Base-by-base conservation (phyloP, 2,113 vertebrate genomes). In the Excalfactoria chinensis region DNA sequence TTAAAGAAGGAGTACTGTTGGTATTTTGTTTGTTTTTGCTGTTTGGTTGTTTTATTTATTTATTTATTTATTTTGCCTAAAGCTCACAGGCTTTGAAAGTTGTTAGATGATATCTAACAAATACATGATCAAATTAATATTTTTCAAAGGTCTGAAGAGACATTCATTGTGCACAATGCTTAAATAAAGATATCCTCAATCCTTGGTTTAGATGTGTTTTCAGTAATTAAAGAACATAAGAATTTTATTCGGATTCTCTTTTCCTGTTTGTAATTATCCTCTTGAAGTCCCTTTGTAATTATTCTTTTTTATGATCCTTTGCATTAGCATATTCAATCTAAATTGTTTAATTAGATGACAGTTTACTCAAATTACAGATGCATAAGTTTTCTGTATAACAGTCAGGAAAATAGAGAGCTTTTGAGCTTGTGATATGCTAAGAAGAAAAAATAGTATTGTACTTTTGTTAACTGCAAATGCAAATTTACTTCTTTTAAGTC, bases 301-400 rank as follows among this genome's bases (percentile, higher is more conserved):
- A 92, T 95, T 96, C 70, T 89, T 95, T 94, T 95, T 48, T 40
- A 88, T 91, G 60, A 93, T 93, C 78, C 79, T 95, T 86, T 92
- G 49, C 59, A 97, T 97, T 97, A 95, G 92, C 95, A 97, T 95
- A 97, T 96, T 97, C 93, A 97, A 96, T 96, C 91, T 96, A 97
- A 96, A 96, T 95, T 94, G 72, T 95, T 97, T 97, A 97, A 96
- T 97, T 97, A 95, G 93, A 81, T 88, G 70, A 95, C 93, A 83
- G 86, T 95, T 97, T 96, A 91, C 89, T 96, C 94, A 95, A 96
- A 96, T 97, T 97, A 97, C 72, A 96, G 94, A 96, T 96, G 88
- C 95, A 80, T 94, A 96, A 85, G 13, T 97, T 97, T 97, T 90
- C 79, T 72, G 21, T 84, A 25, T 89, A 91, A 92, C 59, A 69